phyloP scores from a whole-genome alignment of 2,113 vertebrate genomes.

The Silurus asotus region DNA sequence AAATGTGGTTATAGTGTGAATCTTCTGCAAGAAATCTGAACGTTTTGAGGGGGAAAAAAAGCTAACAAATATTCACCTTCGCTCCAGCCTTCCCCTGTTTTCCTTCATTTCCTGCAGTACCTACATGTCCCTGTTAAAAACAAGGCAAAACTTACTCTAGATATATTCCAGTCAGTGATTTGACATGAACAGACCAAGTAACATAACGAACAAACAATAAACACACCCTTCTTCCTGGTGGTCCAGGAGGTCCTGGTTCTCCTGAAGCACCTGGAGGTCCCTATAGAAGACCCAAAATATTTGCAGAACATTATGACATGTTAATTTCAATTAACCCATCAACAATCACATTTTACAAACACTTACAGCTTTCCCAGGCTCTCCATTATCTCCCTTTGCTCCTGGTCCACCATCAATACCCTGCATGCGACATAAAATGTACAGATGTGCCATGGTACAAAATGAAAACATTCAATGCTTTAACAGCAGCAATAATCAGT shows the following conservation, averaged over 20 bases:
- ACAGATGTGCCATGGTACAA: conserved; percentile 8
- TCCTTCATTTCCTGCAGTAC: conserved; percentile 80
- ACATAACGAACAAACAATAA: not conserved
- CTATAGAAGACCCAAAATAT: conserved; percentile 61
- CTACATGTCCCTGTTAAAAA: conserved; percentile 75
- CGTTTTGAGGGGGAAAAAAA: no score
- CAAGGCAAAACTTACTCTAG: not conserved
- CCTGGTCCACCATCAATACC: conserved; percentile 81
- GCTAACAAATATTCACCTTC: conserved; percentile 73
- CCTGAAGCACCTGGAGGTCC: conserved; percentile 85
- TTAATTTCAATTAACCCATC: not conserved
- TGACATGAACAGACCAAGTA: not conserved
- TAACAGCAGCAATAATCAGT: conserved; percentile 20
- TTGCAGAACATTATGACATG: not conserved
- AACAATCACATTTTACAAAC: not conserved
- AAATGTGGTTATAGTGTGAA: not conserved
- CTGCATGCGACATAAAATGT: conserved; percentile 61
- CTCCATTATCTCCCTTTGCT: conserved; percentile 83
- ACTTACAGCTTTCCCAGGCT: conserved; percentile 82
- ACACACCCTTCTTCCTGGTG: conserved; percentile 85
- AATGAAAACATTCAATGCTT: not conserved
- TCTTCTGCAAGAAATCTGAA: not conserved
- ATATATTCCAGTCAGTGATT: not conserved
- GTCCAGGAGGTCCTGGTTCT: conserved; percentile 82
- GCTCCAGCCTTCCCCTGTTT: conserved; percentile 84